A percentile compares a stretch with the other conserved stretches of the same genome.
These are phyloP conservation scores for Epinotia ramella DNA, from an alignment of 2,888 invertebrate species.

Conservation along the genomic window DNA sequence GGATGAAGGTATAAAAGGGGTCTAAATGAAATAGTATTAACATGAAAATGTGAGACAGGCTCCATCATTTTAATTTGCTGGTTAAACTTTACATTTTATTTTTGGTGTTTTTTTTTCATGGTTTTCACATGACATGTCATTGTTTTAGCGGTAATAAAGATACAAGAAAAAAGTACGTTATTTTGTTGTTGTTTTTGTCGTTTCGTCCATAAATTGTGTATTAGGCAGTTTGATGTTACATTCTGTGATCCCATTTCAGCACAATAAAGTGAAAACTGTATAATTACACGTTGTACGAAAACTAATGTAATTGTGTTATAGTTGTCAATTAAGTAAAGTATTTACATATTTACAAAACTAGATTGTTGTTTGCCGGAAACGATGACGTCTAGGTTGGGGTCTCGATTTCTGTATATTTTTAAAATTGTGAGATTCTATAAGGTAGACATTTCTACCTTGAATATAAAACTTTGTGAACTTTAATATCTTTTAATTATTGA, in stretches of 20 bases:
- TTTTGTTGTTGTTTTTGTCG: neutral
- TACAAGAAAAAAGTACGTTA: neutral
- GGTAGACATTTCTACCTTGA: conserved; percentile 57
- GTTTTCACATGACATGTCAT: neutral
- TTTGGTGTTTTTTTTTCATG: neutral
- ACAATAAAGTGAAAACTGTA: conserved; percentile 13
- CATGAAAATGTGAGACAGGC: neutral
- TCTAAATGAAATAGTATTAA: neutral
- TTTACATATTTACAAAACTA: conserved; percentile 51
- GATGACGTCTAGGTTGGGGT: conserved; percentile 46
- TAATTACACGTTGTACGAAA: conserved; percentile 23
- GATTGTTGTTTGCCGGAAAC: conserved; percentile 55
- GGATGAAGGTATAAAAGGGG: neutral
- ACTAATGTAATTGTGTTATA: conserved; percentile 48
- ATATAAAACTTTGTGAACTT: conserved; percentile 59
- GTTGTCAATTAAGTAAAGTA: conserved; percentile 51
- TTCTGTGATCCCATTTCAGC: conserved; percentile 31
- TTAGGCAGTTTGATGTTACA: conserved; percentile 6
- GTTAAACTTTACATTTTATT: neutral
- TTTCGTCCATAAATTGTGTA: neutral
- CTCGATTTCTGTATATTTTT: conserved; percentile 50
- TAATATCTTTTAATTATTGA: conserved; percentile 33
- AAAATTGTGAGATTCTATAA: conserved; percentile 55
- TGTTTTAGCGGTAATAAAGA: conserved; percentile 1
- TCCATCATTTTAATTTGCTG: neutral